Conservation (phyloP, 2,888 invertebrate species). For the Mesorhabditis belari region DNA sequence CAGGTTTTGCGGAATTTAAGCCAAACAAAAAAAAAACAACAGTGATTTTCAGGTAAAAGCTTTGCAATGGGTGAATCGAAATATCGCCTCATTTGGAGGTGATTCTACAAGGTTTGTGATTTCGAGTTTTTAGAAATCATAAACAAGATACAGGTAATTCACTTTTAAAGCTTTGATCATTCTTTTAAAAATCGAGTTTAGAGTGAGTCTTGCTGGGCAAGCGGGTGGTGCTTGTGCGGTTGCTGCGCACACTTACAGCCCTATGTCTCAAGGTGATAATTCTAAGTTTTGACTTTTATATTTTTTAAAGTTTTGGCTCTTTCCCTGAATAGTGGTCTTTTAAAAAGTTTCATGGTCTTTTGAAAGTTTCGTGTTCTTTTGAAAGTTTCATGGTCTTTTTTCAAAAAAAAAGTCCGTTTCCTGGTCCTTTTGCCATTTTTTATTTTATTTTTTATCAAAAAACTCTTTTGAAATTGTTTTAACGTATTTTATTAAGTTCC, state of each 20-base stretch:
- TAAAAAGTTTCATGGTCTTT: too few species aligned
- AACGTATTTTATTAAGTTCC: too few species aligned
- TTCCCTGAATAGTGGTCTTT: too few species aligned
- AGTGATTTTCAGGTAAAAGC: slow-evolving; percentile 17
- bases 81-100: slow-evolving; percentile 46
- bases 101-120: slow-evolving; percentile 23
- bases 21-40: neutral
- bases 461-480: too few species aligned
- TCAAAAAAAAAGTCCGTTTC: too few species aligned
- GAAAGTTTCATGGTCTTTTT: too few species aligned
- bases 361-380: too few species aligned
- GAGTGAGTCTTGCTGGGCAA: slow-evolving; percentile 44
- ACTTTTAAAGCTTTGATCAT: neutral
- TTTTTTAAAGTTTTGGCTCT: too few species aligned
- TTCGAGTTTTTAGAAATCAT: neutral
- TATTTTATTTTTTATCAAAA: too few species aligned
- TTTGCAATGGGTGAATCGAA: slow-evolving; percentile 35
- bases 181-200: neutral
- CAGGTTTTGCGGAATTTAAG: neutral
- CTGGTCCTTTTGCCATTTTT: too few species aligned
- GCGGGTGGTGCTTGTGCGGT: slow-evolving; percentile 39
- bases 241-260: slow-evolving; percentile 32
- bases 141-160: too few species aligned
- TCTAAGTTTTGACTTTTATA: too few species aligned
- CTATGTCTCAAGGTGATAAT: slow-evolving; percentile 36